Base-by-base conservation (phyloP, 2,888 invertebrate genomes). In the Sphinx pinastri region DNA sequence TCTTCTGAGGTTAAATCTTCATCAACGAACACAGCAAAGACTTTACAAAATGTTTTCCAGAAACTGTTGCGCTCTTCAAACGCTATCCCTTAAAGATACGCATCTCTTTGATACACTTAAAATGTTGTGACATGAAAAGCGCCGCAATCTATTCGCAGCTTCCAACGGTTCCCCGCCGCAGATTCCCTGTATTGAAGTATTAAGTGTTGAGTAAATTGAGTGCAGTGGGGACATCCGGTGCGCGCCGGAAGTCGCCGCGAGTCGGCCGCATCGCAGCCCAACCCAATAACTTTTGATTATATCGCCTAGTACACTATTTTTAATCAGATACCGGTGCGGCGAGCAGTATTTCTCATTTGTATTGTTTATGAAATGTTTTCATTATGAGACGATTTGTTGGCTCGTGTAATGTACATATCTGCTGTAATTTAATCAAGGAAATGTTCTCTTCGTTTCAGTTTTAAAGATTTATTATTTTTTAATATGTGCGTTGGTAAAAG, bases 221-320 rank as follows among this genome's bases (percentile, higher is more conserved):
- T 81, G 90, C 88, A 91, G 88, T 91, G 84, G 77, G 75, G 77
- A 82, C 87, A 86, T 91, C 91, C 91, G 87, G 80, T 73, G 76
- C 72, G 76, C 77, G 73, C 80, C 83, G 87, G 88, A 87, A 83
- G 82, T 77, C 71, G 71, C 74, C 75, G 68, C 67, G 71, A 70
- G 71, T 45, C 63, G 12, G 19, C 11, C 63, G 63, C 63, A 63
- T 47, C 63, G 47, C 63, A 63, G 47, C 63, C 63, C 63, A 63
- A 63, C 63, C 47, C 63, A 49, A 63, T 79, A 86, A 86, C 78
- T 86, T 86, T 86, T 83, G 83, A 85, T 87, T 84, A 82, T 82
- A 79, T 75, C 63, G 63, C 63, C 49, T 63, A 49, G 63, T 63
- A 63, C 63, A 63, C 63, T 63, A 63, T 63, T 63, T 63, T 63